Conservation (phyloP, 2,113 vertebrate genomes). For the Anthoscopus minutus region DNA sequence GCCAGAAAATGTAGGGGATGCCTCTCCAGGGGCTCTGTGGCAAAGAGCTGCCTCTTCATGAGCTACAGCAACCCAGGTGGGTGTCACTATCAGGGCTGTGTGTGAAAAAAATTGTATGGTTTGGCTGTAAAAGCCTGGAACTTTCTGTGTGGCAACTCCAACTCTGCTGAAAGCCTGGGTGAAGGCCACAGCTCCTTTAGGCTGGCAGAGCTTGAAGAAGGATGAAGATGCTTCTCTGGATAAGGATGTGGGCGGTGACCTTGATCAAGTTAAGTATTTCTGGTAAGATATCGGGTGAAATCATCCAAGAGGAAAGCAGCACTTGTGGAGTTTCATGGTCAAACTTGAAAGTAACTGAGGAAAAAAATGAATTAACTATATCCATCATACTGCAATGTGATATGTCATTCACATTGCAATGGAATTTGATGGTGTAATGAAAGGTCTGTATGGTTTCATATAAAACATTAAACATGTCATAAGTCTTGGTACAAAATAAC, state of each 20-base stretch:
- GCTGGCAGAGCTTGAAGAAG: background rate
- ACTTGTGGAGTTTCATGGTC: background rate
- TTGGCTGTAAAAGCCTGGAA: background rate
- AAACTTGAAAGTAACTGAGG: background rate
- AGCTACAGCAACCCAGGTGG: background rate
- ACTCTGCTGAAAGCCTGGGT: rapidly evolving
- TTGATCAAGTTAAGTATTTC: background rate
- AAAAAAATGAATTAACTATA: background rate
- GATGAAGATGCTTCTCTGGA: background rate
- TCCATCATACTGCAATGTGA: background rate
- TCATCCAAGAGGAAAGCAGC: rapidly evolving
- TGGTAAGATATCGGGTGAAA: background rate
- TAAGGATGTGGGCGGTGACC: background rate
- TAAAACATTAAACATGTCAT: background rate
- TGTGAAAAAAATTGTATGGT: background rate
- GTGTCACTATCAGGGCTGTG: background rate
- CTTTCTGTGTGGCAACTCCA: background rate
- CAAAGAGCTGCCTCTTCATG: background rate
- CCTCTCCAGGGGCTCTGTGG: background rate
- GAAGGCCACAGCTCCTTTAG: background rate
- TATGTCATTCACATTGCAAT: background rate
- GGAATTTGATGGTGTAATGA: background rate
- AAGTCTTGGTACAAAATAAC: background rate
- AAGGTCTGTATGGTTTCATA: background rate
- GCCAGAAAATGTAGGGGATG: background rate